phyloP scores from a whole-genome alignment of 53 echinoderm and acorn worm species.

The Henricia sp. region DNA sequence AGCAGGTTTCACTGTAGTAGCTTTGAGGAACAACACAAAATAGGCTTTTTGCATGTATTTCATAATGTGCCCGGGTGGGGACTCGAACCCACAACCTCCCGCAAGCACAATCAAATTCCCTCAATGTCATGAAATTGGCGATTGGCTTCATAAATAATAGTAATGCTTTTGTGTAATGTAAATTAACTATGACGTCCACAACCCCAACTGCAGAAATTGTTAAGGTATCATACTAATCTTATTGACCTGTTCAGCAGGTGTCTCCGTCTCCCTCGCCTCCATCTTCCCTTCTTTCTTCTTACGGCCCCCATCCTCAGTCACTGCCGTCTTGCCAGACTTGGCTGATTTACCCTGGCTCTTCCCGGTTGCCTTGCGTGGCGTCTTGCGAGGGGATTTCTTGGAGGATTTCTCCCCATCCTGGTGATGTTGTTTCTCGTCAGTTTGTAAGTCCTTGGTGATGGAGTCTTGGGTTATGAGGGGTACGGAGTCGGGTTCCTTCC shows the following conservation, averaged over 20 bases:
- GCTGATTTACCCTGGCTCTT: constrained; percentile 75
- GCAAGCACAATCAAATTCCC: no score
- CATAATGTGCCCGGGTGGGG: no score
- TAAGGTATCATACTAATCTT: background rate
- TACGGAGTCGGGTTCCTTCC: constrained; percentile 35
- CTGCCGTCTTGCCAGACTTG: constrained; percentile 55
- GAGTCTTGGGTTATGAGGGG: constrained; percentile 16
- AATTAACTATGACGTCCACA: no score
- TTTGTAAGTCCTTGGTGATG: constrained; percentile 37
- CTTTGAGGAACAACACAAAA: no score
- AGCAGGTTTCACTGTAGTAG: no score
- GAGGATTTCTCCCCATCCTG: constrained; percentile 50
- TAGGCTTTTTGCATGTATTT: no score
- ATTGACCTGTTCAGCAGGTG: constrained; percentile 45
- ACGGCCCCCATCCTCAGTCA: constrained; percentile 36
- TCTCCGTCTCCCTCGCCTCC: constrained; percentile 37
- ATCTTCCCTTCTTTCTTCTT: constrained; percentile 64
- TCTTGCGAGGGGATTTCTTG: constrained; percentile 74
- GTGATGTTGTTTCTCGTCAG: background rate
- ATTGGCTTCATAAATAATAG: no score
- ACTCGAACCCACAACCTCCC: no score
- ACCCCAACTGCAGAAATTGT: no score
- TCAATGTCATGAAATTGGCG: background rate
- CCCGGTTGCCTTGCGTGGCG: constrained; percentile 76
- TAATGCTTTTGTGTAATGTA: no score